Conservation (phyloP, 1,140 invertebrate species). For the Caenorhabditis latens region DNA sequence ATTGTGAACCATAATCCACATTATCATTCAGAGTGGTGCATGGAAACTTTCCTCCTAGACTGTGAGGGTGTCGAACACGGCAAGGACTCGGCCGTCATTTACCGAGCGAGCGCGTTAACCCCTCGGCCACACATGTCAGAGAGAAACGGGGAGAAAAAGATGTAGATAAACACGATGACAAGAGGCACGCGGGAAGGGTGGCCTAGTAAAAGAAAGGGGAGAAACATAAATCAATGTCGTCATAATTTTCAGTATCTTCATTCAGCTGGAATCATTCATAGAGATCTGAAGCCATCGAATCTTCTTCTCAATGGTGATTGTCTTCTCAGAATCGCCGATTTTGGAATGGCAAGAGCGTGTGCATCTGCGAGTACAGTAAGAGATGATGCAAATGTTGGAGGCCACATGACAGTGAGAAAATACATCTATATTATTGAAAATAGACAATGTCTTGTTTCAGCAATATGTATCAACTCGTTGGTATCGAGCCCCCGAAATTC, state of each 20-base stretch:
- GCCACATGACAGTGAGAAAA: slow-evolving; percentile 13
- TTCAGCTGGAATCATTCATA: slow-evolving; percentile 79
- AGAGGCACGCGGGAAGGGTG: background rate
- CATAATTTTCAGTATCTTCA: slow-evolving; percentile 78
- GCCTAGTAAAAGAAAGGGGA: background rate
- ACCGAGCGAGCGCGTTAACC: slow-evolving; percentile 5
- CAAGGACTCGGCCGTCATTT: background rate
- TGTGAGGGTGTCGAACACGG: slow-evolving; percentile 12
- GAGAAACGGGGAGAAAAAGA: background rate
- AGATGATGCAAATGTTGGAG: slow-evolving; percentile 25
- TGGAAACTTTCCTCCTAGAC: slow-evolving; percentile 56
- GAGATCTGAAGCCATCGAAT: slow-evolving; percentile 80
- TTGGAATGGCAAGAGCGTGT: slow-evolving; percentile 78
- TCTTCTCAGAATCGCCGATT: slow-evolving; percentile 80
- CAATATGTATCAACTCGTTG: slow-evolving; percentile 67
- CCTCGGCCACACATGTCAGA: slow-evolving; percentile 39
- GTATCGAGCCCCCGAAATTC: slow-evolving; percentile 88
- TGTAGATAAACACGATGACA: background rate
- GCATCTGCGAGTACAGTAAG: slow-evolving; percentile 62
- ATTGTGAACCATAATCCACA: slow-evolving; percentile 50
- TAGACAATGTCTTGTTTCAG: slow-evolving; percentile 19
- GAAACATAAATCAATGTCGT: background rate
- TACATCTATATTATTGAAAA: background rate
- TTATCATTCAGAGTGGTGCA: slow-evolving; percentile 51
- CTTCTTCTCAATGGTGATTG: slow-evolving; percentile 80